Conservation (phyloP, 2,888 invertebrate genomes). For the Beris morrisii region DNA sequence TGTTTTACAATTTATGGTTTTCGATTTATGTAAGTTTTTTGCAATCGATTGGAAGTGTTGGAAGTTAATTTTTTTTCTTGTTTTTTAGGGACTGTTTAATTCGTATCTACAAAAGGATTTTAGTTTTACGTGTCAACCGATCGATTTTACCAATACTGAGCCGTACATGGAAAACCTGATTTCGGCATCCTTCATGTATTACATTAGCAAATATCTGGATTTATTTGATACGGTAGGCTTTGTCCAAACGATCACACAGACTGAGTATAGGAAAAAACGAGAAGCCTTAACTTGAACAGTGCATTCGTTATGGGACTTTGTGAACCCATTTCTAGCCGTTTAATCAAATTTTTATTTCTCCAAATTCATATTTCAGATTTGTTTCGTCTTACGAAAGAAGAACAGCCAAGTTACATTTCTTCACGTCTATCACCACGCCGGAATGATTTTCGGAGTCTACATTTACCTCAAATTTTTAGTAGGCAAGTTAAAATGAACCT, state of each 20-base stretch:
- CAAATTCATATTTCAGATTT: constrained; percentile 51
- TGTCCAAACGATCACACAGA: neutral
- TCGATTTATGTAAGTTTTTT: constrained; percentile 42
- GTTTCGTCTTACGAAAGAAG: constrained; percentile 82
- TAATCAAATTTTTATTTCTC: no score
- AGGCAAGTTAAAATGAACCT: constrained; percentile 55
- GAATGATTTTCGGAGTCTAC: constrained; percentile 74
- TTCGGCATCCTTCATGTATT: constrained; percentile 18
- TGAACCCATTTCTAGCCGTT: no score
- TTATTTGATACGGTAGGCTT: constrained; percentile 24
- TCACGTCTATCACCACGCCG: constrained; percentile 83
- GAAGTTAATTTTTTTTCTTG: neutral
- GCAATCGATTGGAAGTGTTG: neutral
- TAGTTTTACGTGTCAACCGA: constrained; percentile 23
- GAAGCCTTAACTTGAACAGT: no score
- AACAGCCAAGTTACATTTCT: constrained; percentile 79
- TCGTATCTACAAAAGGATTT: constrained; percentile 25
- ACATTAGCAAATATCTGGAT: constrained; percentile 26
- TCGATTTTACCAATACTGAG: constrained; percentile 14
- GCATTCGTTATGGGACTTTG: no score
- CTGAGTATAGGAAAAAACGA: no score
- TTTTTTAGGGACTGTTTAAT: constrained; percentile 21
- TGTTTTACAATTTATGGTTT: constrained; percentile 43
- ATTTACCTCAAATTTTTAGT: constrained; percentile 59
- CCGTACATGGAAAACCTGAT: constrained; percentile 24